phyloP scores from a whole-genome alignment of 2,797 vertebrate species.

The Odontamblyopus rebecca region DNA sequence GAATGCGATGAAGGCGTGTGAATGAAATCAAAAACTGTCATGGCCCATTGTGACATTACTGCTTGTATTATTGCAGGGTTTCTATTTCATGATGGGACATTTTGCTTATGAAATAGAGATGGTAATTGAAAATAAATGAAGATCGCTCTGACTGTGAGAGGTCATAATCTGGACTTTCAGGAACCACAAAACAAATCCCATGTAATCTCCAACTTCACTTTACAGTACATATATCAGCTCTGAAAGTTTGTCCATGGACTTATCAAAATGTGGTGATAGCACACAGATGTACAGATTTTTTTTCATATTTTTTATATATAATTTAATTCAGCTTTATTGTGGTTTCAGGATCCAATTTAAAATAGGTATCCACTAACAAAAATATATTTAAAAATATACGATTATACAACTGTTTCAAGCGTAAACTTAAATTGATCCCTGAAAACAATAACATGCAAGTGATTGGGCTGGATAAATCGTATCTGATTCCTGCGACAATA shows the following conservation, averaged over 20 bases:
- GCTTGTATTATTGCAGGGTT: conserved; percentile 27
- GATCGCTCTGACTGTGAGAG: conserved; percentile 27
- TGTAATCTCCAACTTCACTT: conserved; percentile 27
- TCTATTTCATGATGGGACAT: conserved; percentile 51
- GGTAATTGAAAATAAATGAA: conserved; percentile 48
- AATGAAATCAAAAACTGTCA: conserved; percentile 59
- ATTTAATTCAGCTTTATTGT: too few species aligned
- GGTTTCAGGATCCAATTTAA: too few species aligned
- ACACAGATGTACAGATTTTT: neutral
- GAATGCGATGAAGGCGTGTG: conserved; percentile 38
- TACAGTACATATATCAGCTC: neutral
- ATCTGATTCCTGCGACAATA: too few species aligned
- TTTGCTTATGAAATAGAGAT: conserved; percentile 54
- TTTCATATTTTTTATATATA: too few species aligned
- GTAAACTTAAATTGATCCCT: too few species aligned
- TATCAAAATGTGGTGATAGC: neutral
- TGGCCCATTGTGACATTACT: conserved; percentile 31
- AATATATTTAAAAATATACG: too few species aligned
- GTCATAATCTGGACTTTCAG: conserved; percentile 18
- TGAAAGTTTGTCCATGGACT: neutral
- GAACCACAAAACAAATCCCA: conserved; percentile 44
- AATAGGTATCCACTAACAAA: too few species aligned
- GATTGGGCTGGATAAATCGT: too few species aligned
- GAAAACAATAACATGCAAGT: too few species aligned
- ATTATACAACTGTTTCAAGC: too few species aligned